Base-by-base conservation (phyloP, 2,888 invertebrate species). In the Ornithoptera priamus region DNA sequence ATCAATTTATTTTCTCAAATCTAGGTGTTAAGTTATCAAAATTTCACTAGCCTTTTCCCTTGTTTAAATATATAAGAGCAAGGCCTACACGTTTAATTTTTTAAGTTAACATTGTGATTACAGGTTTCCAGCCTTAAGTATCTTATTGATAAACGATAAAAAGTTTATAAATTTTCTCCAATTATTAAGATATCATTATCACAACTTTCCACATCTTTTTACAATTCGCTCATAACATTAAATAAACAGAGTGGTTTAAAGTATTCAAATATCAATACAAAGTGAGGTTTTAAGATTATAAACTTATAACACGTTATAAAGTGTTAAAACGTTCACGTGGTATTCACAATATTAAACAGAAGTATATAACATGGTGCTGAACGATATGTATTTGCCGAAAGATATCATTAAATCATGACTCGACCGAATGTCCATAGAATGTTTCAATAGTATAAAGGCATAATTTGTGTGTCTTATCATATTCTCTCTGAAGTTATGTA, bases 41-140 rank as follows among this genome's bases (percentile, higher is more conserved):
- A 92, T 87, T 89, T 92, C 92, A 92, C 92, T 92, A 92, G 92
- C 92, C 92, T 92, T 92, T 90, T 87, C 88, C 81, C 88, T 86
- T 88, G 85, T 88, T 85, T 87, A 83, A 84, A 80, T 86, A 89
- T 84, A 88, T 85, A 86, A 88, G 86, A 88, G 87, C 87, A 90
- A 90, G 88, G 88, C 88, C 86, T 88, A 87, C 77, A 78, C 82
- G 83, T 85, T 84, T 84, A 85, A 82, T 78, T 80, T 79, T 79
- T 79, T 81, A 84, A 79, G 80, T 76, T 71, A 77, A 77, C 71
- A 73, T 79, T 78, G 72, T 81, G 80, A 81, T 77, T 73, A 76
- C 73, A 77, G 75, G 72, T 65, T 67, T 73, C 72, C 72, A 77
- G 77, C 71, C 72, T 78, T 76, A 73, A 69, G 68, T 58, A 58